Base-by-base conservation (phyloP, 2,113 vertebrate species). In the Perca schrenkii region DNA sequence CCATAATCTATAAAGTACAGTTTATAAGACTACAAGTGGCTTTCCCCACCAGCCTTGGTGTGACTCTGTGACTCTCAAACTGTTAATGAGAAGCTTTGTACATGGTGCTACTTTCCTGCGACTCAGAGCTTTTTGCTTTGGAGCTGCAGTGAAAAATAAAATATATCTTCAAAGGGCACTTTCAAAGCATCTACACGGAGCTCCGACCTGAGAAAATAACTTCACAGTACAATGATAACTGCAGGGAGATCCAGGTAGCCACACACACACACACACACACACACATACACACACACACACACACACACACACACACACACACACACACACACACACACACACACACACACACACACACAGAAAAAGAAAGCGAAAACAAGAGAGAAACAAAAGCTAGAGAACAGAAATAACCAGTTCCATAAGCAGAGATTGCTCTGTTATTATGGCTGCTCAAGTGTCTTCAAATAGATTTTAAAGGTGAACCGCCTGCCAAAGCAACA, bases 401-500 rank as follows among this genome's bases (percentile, higher is more conserved):
- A n/a, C 53, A 71, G 78, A 74, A 74, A 83, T 49, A 76, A 86
- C 74, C 56, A 28, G 63, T 11, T 75, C 56, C 79, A 70, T 49
- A 66, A 70, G 77, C 8, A 0, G 54, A 83, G 70, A 67, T 62
- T 67, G 72, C 76, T 86, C 64, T 85, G 86, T 86, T 70, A 83
- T 86, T 77, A 80, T 66, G 57, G 78, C 72, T 63, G 69, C 31
- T 80, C 73, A 64, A 67, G 77, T 66, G 40, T 50, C 82, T 87
- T 90, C 77, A 89, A 90, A 90, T 87, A 75, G 84, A 89, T 91
- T 82, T 79, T 63, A 60, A 86, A 86, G 82, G 76, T 82, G 52
- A 82, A 84, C 34, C 0, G 25, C 1, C 65, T 74, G 65, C 53
- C 76, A 83, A 68, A 68, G 68, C 65, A 67, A 66, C 57, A 54